These are phyloP conservation scores for Agriopis aurantiaria DNA, from an alignment of 2,888 invertebrate species.

Conservation along the genomic window DNA sequence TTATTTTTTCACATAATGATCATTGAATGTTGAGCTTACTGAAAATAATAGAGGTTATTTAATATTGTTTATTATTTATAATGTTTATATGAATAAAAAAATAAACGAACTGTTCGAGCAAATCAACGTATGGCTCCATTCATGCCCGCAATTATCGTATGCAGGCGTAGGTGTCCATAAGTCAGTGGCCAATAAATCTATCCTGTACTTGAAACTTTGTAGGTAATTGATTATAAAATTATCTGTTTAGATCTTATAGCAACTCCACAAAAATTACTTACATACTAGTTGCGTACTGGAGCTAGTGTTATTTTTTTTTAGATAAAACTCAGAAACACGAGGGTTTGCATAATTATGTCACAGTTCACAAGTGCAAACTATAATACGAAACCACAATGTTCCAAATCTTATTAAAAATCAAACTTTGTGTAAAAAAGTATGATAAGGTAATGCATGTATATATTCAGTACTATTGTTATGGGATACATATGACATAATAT, in stretches of 20 bases:
- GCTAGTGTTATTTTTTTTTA: no score
- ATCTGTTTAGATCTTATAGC: background rate
- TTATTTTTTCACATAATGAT: background rate
- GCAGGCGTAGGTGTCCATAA: conserved; percentile 71
- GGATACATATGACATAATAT: no score
- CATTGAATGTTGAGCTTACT: background rate
- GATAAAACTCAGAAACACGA: no score
- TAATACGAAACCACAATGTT: no score
- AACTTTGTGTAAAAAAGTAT: no score
- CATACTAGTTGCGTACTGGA: background rate
- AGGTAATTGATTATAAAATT: conserved; percentile 7
- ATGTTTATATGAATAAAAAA: conserved; percentile 45
- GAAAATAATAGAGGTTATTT: conserved; percentile 7
- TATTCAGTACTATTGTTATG: no score
- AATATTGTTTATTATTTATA: no score
- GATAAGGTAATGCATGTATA: no score
- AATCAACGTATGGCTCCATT: conserved; percentile 74
- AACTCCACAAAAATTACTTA: background rate
- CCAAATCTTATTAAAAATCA: no score
- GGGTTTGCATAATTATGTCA: no score
- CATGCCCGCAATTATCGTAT: conserved; percentile 67
- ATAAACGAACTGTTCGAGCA: conserved; percentile 69
- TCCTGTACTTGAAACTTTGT: conserved; percentile 10
- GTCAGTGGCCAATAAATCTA: conserved; percentile 65
- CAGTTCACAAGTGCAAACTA: no score